Evolutionary conservation across 2,797 vertebrate genomes (phyloP), one percentile per base, ranked within the genome.

Genomic region (Simalia tracyae): DNA sequence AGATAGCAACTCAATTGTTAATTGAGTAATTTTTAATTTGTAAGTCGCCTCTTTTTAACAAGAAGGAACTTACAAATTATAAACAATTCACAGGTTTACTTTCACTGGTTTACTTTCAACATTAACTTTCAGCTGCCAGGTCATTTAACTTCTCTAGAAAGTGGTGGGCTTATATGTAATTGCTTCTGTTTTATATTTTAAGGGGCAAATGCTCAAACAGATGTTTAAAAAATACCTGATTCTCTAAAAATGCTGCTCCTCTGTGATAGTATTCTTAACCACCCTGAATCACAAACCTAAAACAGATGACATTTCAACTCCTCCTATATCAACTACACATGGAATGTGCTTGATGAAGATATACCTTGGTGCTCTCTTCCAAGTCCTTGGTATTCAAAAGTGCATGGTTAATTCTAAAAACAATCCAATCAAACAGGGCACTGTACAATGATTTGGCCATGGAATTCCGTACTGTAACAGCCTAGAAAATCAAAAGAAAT

Each of bases 341-440:
- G 19, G 12, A 36, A 59, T 2, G 3, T 19, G 72, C 68, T 31
- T 57, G 61, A 31, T n/a, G 91, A 36, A 88, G 36, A 26, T 14
- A 54, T 96, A 99, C 99, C 98, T 99, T 99, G 94, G 98, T 98
- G 92, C 96, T 98, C 92, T 99, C 98, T 94, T 99, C 98, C 97
- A 99, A 96, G 96, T 99, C 99, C 97, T 98, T 98, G 61, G 98
- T 98, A 97, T 99, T 99, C 94, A 99, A 98, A 96, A 99, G 98
- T 0, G 99, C 99, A 0, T 99, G 99, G 97, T 99, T 99, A 97
- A 99, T 99, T 93, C 99, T 98, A 97, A 99, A 99, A 95, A 99
- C 99, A 2, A 99, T 99, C 99, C 99, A 99, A 97, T 99, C 99
- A n/a, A 99, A 99, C 88, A 99, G 98, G 94, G 99, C 98, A 0